Conservation (phyloP, 2,113 vertebrate species). For the Colius striatus region DNA sequence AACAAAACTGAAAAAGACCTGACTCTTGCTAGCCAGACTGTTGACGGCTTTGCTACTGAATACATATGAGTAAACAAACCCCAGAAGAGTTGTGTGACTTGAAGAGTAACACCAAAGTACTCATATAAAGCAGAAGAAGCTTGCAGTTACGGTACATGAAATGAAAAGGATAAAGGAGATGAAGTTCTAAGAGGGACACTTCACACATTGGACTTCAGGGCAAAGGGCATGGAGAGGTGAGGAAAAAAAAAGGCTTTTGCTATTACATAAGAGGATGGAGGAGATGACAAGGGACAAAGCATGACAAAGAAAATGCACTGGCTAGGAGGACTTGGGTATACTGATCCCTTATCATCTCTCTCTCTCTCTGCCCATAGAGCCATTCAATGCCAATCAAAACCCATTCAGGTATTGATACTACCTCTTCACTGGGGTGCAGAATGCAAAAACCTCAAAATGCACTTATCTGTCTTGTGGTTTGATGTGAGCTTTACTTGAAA, state of each 20-base stretch:
- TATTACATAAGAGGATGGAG: background rate
- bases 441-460: background rate
- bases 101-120: background rate
- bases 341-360: background rate
- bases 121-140: background rate
- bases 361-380: background rate
- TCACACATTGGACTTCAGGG: background rate
- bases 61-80: background rate
- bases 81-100: background rate
- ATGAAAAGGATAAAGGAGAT: background rate
- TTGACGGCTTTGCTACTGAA: background rate
- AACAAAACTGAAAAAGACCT: background rate
- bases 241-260: background rate
- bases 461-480: background rate
- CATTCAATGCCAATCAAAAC: background rate
- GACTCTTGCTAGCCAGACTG: background rate
- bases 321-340: fast-evolving
- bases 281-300: background rate
- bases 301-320: background rate
- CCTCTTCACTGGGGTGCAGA: background rate
- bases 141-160: background rate
- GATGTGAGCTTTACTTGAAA: background rate
- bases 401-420: background rate
- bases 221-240: background rate
- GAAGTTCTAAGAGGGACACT: background rate